These are phyloP conservation scores for Calliphora vomitoria DNA, from an alignment of 2,888 invertebrate species.

Conservation along the genomic window DNA sequence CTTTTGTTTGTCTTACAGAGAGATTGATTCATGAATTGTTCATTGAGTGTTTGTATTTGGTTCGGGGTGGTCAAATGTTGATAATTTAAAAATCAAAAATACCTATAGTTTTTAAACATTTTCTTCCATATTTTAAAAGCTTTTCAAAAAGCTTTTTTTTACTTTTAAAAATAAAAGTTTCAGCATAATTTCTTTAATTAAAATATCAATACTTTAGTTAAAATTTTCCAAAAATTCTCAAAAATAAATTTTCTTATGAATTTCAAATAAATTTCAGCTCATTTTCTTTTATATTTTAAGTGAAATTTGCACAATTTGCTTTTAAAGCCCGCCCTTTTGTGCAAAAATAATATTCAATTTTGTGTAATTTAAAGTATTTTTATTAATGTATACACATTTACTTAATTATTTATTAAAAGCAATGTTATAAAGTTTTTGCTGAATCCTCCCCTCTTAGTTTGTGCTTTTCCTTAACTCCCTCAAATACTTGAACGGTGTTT, in stretches of 20 bases:
- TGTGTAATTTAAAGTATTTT: too few species aligned
- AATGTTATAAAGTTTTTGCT: constrained; percentile 21
- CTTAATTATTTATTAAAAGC: constrained; percentile 24
- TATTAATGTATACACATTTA: neutral
- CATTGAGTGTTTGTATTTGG: constrained; percentile 33
- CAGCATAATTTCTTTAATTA: neutral
- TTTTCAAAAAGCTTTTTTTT: too few species aligned
- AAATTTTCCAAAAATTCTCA: too few species aligned
- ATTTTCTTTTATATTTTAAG: neutral
- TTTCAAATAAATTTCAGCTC: too few species aligned
- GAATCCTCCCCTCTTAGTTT: constrained; percentile 46
- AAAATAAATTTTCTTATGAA: neutral
- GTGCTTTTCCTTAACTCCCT: constrained; percentile 24
- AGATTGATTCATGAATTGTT: constrained; percentile 70
- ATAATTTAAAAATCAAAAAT: neutral
- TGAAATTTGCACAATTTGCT: neutral
- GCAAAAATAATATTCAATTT: too few species aligned
- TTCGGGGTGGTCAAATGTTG: constrained; percentile 60
- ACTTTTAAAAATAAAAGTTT: too few species aligned
- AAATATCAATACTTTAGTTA: too few species aligned
- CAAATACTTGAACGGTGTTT: constrained; percentile 24
- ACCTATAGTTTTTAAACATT: too few species aligned
- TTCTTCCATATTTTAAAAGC: too few species aligned
- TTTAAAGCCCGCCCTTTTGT: too few species aligned
- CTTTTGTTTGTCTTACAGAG: constrained; percentile 10